These are phyloP conservation scores for Crenuchus spilurus DNA, from an alignment of 2,797 vertebrate species.

Conservation along the genomic window DNA sequence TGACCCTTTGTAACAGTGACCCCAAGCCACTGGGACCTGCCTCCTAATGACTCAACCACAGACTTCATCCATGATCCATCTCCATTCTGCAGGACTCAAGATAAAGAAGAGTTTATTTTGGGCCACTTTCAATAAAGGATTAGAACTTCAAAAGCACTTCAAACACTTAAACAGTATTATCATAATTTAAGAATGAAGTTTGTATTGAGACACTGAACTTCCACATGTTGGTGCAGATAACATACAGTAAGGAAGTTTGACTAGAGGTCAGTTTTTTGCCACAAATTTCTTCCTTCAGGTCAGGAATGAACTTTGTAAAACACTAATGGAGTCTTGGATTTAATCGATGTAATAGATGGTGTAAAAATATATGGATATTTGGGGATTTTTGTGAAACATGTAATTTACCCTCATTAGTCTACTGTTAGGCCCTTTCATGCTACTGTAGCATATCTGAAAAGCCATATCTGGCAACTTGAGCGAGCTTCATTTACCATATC, in stretches of 20 bases:
- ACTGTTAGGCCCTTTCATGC: too few relatives aligned
- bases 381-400: background rate
- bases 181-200: background rate
- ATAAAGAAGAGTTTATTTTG: background rate
- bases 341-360: background rate
- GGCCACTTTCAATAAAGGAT: background rate
- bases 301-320: background rate
- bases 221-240: background rate
- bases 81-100: background rate
- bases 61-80: background rate
- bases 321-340: background rate
- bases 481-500: background rate
- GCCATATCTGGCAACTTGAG: background rate
- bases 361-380: background rate
- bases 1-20: conserved; percentile 15
- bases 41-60: background rate
- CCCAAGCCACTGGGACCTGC: background rate
- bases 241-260: background rate
- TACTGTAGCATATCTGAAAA: background rate
- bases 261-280: background rate
- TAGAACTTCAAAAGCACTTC: background rate
- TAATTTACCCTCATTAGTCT: background rate
- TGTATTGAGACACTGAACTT: background rate
- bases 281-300: background rate
- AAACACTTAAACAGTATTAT: background rate